Percentiles rank a stretch among this genome's conserved stretches.
These are phyloP conservation scores for Spicauda simplicius DNA, from an alignment of 2,888 invertebrate species.

Conservation along the genomic window DNA sequence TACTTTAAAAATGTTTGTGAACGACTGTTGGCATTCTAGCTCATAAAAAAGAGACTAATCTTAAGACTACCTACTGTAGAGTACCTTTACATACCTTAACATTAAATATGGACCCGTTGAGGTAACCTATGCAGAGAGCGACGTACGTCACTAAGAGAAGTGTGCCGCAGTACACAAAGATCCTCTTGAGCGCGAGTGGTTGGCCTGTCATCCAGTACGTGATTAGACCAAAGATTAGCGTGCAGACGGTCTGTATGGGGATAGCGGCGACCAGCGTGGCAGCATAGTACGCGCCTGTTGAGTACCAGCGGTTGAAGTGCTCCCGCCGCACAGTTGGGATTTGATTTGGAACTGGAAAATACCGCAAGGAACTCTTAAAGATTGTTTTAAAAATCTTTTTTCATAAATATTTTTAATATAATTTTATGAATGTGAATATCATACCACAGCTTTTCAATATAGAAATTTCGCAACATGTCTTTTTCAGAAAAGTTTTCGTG, in stretches of 20 bases:
- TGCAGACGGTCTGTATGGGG: constrained; percentile 91
- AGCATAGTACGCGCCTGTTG: constrained; percentile 91
- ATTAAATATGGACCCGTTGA: constrained; percentile 92
- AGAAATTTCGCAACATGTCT: too few species aligned
- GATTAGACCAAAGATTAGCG: constrained; percentile 89
- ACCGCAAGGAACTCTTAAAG: background rate
- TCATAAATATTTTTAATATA: too few species aligned
- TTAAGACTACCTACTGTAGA: too few species aligned
- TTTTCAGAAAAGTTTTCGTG: too few species aligned
- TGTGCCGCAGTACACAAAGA: constrained; percentile 89
- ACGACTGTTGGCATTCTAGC: too few species aligned
- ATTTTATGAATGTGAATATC: too few species aligned
- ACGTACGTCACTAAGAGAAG: constrained; percentile 92
- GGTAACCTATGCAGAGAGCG: constrained; percentile 93
- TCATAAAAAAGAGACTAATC: too few species aligned
- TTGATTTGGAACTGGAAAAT: constrained; percentile 90
- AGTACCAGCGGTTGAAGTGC: constrained; percentile 96
- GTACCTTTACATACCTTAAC: constrained; percentile 85
- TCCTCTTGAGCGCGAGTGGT: constrained; percentile 89
- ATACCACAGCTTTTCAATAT: too few species aligned
- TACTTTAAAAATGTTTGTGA: too few species aligned
- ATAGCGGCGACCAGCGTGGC: constrained; percentile 92
- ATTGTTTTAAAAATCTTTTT: too few species aligned
- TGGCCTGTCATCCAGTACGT: constrained; percentile 95
- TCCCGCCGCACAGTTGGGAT: constrained; percentile 92